Evolutionary conservation across 92 coral and sea anemone species (phyloP), one percentile per base, ranked within the genome.

Genomic region (Galaxea fascicularis): DNA sequence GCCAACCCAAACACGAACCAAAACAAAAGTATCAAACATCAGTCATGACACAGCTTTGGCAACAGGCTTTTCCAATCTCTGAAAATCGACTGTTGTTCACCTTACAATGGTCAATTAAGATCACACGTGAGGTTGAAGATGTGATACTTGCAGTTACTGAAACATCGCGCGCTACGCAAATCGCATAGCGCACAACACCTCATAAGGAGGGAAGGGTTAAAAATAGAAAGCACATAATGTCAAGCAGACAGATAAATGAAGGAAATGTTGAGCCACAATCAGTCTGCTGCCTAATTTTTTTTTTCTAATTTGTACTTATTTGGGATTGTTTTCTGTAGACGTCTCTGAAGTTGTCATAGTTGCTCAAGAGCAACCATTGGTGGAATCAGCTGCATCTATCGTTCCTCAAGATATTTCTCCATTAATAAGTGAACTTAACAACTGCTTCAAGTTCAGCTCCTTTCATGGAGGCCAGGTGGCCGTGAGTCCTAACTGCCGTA

Each of bases 401-500:
- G 75, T 74, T 22, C 59, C 79, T 18, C 86, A 82, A 63, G 78
- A 54, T 25, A 12, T 30, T 11, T 26, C 82, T 24, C 47, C 88
- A 39, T 52, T 86, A 57, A 85, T 90, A 28, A 91, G 91, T 86
- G 98, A 97, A 39, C 18, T 45, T 1, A 45, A 24, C 24, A 93
- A 90, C 82, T 89, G 90, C 92, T 89, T 89, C 65, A 88, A 94
- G 26, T 91, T 97, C 52, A 91, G 98, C 77, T 87, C 85, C 20
- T 82, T 28, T 75, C 99, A 97, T 77, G 99, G 99, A 1, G 92
- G 93, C 16, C 93, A 94, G 73, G 98, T 97, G 8, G 95, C 94
- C 22, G 87, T 97, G 31, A 97, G 93, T 67, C 95, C 89, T 10
- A 95, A 94, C 65, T 73, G 92, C 47, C 92, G 98, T 57, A 91